Conservation (phyloP, 2,113 vertebrate species). For the Thamnaconus septentrionalis region DNA sequence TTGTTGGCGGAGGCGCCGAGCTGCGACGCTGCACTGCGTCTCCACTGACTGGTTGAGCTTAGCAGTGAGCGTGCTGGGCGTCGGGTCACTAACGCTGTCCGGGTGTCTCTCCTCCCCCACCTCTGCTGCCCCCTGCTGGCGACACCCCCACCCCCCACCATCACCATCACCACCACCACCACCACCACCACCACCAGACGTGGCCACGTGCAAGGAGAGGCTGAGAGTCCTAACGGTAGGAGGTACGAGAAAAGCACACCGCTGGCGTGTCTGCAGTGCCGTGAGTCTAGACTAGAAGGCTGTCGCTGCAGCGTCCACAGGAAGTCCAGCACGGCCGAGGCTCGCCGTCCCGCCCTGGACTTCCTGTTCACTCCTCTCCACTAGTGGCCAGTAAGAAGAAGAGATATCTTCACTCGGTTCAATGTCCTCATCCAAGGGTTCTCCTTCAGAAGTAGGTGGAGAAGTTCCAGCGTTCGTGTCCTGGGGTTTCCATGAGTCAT, state of each 20-base stretch:
- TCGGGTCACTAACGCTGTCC: constrained; percentile 60
- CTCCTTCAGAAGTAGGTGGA: neutral
- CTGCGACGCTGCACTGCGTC: no score
- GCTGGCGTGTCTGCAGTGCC: constrained; percentile 37
- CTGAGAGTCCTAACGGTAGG: constrained; percentile 93
- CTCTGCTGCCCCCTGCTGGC: constrained; percentile 58
- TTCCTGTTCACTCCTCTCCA: neutral
- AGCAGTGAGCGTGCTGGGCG: neutral
- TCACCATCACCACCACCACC: no score
- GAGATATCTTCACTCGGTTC: constrained; percentile 23
- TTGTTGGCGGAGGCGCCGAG: no score
- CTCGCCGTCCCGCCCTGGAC: neutral
- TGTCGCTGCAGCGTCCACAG: neutral
- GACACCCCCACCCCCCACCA: constrained; percentile 39
- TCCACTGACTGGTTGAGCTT: no score
- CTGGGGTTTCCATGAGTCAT: no score
- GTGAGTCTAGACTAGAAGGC: neutral
- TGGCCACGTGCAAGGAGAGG: constrained; percentile 91
- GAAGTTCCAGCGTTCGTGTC: no score
- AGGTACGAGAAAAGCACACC: constrained; percentile 82
- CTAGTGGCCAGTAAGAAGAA: no score
- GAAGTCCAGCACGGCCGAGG: neutral
- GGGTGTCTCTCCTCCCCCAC: constrained; percentile 61
- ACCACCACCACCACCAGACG: constrained; percentile 73
- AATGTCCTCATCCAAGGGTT: neutral